These are phyloP conservation scores for Molossus molossus DNA, from an alignment of 2,797 vertebrate genomes.

Conservation along the genomic window DNA sequence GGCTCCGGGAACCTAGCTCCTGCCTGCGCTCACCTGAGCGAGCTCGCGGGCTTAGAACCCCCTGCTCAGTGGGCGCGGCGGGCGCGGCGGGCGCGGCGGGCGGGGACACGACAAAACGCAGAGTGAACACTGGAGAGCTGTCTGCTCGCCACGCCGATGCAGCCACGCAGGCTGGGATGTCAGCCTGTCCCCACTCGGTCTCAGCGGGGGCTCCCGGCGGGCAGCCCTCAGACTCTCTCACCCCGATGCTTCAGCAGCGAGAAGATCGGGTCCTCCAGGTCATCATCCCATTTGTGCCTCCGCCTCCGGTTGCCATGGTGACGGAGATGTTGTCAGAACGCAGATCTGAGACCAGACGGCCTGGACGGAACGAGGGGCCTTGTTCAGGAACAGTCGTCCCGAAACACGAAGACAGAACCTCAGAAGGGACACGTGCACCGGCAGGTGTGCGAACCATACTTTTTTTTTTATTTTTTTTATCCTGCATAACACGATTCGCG, in stretches of 20 bases:
- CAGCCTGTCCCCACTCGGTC: fast-evolving
- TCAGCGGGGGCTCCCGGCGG: fast-evolving
- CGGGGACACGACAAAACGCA: neutral
- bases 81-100: neutral
- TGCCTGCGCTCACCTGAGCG: fast-evolving
- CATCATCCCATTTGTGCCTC: neutral
- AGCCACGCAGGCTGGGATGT: fast-evolving
- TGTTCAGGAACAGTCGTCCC: neutral
- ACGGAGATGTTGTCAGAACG: neutral
- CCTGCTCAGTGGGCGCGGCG: fast-evolving
- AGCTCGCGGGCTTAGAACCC: fast-evolving
- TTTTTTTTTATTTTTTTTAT: neutral
- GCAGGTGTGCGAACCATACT: neutral
- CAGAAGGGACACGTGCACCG: neutral
- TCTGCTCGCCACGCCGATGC: fast-evolving
- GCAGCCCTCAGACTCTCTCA: neutral
- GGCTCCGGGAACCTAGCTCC: neutral
- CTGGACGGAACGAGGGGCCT: neutral
- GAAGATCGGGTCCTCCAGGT: neutral
- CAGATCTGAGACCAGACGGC: constrained; percentile 23
- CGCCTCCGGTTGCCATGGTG: neutral
- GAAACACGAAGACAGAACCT: neutral
- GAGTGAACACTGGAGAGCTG: fast-evolving
- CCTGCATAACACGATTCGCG: neutral
- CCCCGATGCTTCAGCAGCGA: fast-evolving